Evolutionary conservation across 2,113 vertebrate genomes (phyloP), one percentile per base, ranked within the genome.

Genomic region (Sardina pilchardus): DNA sequence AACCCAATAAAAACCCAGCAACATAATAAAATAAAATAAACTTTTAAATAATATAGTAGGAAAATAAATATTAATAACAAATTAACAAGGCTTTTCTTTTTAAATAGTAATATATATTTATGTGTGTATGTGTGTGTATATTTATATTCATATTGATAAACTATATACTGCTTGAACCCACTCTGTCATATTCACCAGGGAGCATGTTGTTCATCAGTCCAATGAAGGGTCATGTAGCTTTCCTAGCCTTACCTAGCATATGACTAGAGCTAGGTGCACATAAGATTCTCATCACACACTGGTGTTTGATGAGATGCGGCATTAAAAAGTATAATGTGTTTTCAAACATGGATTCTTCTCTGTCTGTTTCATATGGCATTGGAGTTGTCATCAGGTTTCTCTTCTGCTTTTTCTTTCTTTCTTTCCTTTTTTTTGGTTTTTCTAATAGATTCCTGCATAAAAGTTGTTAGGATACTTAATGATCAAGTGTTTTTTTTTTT

Each of bases 1-100:
- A 24, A 87, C 86, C 47, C 81, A 84, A 89, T 88, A 87, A 89
- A 42, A 90, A 93, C 93, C 92, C 92, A 92, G 92, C 93, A 94
- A 95, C 90, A 92, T 91, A 93, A 93, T 92, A 90, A 95, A 93
- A 96, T 88, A 91, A 94, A 42, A n/a, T n/a, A n/a, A n/a, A 90
- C 87, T 91, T 89, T 95, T 95, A 96, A 96, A 96, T 96, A 95
- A 95, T 93, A 94, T 93, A 93, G 94, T 95, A 96, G 93, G 95
- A 95, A 96, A 96, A 96, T 96, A 96, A 96, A 96, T 96, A 93
- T 89, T 53, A 88, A 89, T 90, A 94, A 94, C 93, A 94, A 93
- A 93, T 93, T 92, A 93, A 94, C 92, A 95, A 95, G 91, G 93
- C 91, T 92, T 85, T 93, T 92, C 92, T 92, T 94, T 88, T 95